phyloP scores from a whole-genome alignment of 2,888 invertebrate species.

The Acanthopleura granulata region DNA sequence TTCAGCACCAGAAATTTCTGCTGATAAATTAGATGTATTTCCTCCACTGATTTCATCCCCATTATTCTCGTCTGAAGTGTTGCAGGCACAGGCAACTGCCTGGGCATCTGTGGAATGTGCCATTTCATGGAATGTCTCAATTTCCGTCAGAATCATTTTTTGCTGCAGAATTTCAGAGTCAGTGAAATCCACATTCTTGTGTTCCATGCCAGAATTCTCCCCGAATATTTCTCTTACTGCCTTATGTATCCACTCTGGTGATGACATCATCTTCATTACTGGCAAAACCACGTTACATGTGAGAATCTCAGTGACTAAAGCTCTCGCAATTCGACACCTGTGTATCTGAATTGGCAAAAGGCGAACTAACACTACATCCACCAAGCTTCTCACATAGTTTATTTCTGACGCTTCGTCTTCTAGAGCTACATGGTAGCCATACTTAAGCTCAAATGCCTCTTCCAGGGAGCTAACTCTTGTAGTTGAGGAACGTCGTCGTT shows the following conservation, averaged over 20 bases:
- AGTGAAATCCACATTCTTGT: background rate
- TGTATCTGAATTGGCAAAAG: conserved; percentile 34
- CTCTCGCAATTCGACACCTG: conserved; percentile 26
- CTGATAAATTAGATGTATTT: background rate
- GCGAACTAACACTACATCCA: conserved; percentile 31
- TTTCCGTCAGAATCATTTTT: background rate
- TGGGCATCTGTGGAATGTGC: background rate
- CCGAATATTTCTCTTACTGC: conserved; percentile 47
- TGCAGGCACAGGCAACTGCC: background rate
- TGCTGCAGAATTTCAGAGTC: conserved; percentile 12
- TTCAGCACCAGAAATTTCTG: background rate
- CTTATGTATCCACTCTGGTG: conserved; percentile 53
- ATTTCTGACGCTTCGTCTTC: conserved; percentile 29
- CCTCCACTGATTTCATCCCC: background rate
- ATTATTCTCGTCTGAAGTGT: background rate
- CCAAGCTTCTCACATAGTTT: conserved; percentile 32
- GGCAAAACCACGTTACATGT: conserved; percentile 47
- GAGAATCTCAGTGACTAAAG: conserved; percentile 38
- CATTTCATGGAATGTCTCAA: background rate
- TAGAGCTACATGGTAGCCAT: conserved; percentile 34
- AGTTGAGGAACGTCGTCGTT: background rate
- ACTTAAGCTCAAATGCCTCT: conserved; percentile 27
- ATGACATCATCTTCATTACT: conserved; percentile 42
- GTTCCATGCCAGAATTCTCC: conserved; percentile 34
- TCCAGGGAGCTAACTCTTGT: conserved; percentile 33